Evolutionary conservation across 2,113 vertebrate species (phyloP), one percentile per base, ranked within the genome.

Genomic region (Calonectris borealis): DNA sequence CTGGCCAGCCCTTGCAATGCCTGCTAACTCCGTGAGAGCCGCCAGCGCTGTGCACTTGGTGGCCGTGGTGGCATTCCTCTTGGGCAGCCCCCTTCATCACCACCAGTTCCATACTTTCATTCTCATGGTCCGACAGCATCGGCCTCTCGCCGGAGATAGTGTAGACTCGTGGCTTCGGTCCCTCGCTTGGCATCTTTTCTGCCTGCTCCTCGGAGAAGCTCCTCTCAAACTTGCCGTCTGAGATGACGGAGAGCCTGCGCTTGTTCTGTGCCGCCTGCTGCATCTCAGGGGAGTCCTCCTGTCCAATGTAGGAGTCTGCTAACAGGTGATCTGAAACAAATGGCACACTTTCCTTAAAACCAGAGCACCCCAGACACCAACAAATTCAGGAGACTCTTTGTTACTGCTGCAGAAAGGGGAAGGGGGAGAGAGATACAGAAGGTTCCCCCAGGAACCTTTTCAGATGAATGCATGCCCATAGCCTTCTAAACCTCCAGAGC

Each of bases 131-230:
- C 1, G 98, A 98, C 36, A 99, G 97, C 98, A 99, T 99, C 3
- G 98, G 98, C 12, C 98, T 98, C 98, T 99, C 99, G 3, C 98
- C 98, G 0, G 99, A 99, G 97, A 99, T 99, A 11, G 99, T 99
- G 96, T 99, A 99, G 60, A 99, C 99, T 0, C 97, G 98, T 2
- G 99, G 97, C 92, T 98, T 98, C 1, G 73, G 98, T 61, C 97
- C 99, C 98, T 98, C 99, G 7, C 92, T 96, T 1, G 97, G 91
- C 16, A 93, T 76, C 98, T 96, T 95, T 97, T 93, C 98, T 0
- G 66, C 34, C n/a, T 96, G 97, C 94, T 99, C 99, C 78, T 98
- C 98, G 0, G 99, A 98, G 81, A 99, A 98, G 95, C 98, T 99
- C 86, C 98, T 97, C 81, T 99, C 99, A 6, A 98, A 97, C 86